Evolutionary conservation across 1,140 invertebrate species (phyloP).

Genomic region (Chironomus tepperi): DNA sequence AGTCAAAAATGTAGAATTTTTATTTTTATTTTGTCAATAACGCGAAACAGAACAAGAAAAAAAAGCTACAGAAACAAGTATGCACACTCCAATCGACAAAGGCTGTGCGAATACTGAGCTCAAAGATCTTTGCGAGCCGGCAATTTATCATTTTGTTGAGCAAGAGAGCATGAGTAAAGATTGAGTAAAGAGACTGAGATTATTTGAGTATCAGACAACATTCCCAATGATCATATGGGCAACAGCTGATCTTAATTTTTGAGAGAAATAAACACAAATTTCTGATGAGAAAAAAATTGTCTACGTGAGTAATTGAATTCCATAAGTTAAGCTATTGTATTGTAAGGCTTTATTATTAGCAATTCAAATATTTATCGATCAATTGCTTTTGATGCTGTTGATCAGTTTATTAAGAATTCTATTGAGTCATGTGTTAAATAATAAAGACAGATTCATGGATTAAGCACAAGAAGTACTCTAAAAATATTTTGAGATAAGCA

Average conservation of each 20-base stretch:
- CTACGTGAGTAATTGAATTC: not conserved
- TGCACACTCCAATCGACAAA: conserved; percentile 19
- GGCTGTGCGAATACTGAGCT: conserved; percentile 18
- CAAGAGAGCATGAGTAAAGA: not conserved
- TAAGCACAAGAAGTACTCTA: not conserved
- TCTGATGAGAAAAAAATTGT: not conserved
- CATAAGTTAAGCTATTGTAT: not conserved
- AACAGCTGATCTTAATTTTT: not conserved
- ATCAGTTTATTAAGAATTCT: not conserved
- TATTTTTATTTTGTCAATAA: not conserved
- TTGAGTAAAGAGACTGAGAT: not conserved
- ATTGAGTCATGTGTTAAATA: not conserved
- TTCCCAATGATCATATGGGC: not conserved
- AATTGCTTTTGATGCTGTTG: not conserved
- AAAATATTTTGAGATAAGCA: no score
- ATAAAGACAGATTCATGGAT: not conserved
- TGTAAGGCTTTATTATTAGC: not conserved
- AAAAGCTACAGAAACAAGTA: not conserved
- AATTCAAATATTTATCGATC: not conserved
- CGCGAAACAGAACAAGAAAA: not conserved
- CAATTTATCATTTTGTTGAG: conserved; percentile 1
- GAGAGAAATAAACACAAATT: not conserved
- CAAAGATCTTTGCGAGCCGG: not conserved
- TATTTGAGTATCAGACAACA: not conserved
- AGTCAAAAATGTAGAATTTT: not conserved